These are phyloP conservation scores for Pipra filicauda DNA, from an alignment of 2,113 vertebrate genomes.

Conservation along the genomic window DNA sequence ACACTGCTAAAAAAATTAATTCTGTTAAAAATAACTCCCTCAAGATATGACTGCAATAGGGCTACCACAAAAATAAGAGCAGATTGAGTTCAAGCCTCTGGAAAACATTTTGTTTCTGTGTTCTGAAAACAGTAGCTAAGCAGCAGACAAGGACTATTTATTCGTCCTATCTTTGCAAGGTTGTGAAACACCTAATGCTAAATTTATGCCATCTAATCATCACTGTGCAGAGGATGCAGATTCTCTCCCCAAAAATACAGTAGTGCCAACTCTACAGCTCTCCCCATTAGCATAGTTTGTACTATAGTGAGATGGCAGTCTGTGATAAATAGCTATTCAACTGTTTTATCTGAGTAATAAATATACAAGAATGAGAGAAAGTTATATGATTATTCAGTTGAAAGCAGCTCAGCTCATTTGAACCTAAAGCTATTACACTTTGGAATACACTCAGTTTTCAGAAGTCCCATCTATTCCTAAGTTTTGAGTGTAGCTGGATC, in stretches of 20 bases:
- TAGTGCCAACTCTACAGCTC: neutral
- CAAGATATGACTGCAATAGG: neutral
- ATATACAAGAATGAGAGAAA: neutral
- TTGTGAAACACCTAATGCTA: neutral
- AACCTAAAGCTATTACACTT: neutral
- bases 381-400: neutral
- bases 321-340: neutral
- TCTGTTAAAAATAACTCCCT: neutral
- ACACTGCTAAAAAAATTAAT: neutral
- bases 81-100: neutral
- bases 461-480: slow-evolving; percentile 4
- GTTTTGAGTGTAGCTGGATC: slow-evolving; percentile 11
- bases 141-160: neutral
- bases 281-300: neutral
- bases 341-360: neutral
- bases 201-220: neutral
- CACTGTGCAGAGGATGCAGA: neutral
- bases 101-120: slow-evolving; percentile 7
- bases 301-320: neutral
- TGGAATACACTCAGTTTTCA: slow-evolving; percentile 4
- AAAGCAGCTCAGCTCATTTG: neutral
- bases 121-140: slow-evolving; percentile 46
- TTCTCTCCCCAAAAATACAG: neutral
- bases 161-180: neutral
- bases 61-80: neutral